Evolutionary conservation across 2,113 vertebrate genomes (phyloP).

Genomic region (Sceloporus undulatus): DNA sequence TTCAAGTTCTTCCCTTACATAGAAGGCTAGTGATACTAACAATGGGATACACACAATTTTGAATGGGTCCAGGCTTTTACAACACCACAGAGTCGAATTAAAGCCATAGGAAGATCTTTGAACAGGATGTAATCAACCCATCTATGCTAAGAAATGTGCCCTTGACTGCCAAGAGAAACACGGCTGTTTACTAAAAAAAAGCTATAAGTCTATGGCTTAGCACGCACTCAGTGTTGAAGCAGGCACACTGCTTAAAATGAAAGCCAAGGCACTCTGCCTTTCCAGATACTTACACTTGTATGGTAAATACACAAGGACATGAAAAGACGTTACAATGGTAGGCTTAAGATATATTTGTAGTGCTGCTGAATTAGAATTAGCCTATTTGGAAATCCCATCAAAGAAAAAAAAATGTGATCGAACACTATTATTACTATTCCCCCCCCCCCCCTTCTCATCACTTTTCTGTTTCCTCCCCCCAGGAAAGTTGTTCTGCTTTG

Average conservation of each 20-base stretch:
- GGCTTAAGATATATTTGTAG: slow-evolving; percentile 26
- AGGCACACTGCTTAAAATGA: slow-evolving; percentile 54
- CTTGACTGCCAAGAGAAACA: slow-evolving; percentile 77
- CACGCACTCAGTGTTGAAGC: slow-evolving; percentile 11
- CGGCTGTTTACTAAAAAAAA: slow-evolving; percentile 60
- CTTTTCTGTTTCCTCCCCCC: slow-evolving; percentile 41
- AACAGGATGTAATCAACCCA: slow-evolving; percentile 79
- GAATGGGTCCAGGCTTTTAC: slow-evolving; percentile 37
- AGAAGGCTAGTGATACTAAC: slow-evolving; percentile 15
- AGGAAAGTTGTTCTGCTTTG: slow-evolving; percentile 45
- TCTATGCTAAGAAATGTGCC: slow-evolving; percentile 71
- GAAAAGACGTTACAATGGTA: not conserved
- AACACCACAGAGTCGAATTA: slow-evolving; percentile 63
- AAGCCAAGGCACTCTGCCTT: slow-evolving; percentile 32
- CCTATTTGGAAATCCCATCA: slow-evolving; percentile 23
- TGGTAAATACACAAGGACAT: slow-evolving; percentile 10
- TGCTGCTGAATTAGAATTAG: not conserved
- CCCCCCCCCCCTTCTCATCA: slow-evolving; percentile 40
- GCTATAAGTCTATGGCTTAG: slow-evolving; percentile 67
- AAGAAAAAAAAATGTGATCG: not conserved
- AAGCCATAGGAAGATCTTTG: slow-evolving; percentile 67
- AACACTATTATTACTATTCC: too few species aligned
- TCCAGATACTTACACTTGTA: not conserved
- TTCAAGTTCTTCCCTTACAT: slow-evolving; percentile 32
- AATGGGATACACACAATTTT: slow-evolving; percentile 60